These are phyloP conservation scores for Drosophila nannoptera DNA, from an alignment of 1,140 invertebrate species.

Conservation along the genomic window DNA sequence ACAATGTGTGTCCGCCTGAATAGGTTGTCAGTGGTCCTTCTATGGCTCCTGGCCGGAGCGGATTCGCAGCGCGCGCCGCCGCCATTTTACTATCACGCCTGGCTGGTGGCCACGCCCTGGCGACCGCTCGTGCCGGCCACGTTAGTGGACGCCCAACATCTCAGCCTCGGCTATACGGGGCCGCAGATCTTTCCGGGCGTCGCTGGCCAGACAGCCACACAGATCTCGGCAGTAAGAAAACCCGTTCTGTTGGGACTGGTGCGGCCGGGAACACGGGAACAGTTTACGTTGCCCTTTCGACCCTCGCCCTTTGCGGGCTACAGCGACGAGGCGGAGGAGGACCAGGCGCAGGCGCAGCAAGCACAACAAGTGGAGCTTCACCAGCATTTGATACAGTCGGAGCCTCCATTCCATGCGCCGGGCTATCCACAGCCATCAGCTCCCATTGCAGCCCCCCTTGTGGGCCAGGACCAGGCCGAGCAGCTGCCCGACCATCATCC, in stretches of 20 bases:
- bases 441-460: not conserved
- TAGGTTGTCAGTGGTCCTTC: not conserved
- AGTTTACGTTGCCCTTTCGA: constrained; percentile 35
- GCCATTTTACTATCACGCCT: constrained; percentile 17
- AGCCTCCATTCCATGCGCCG: constrained; percentile 32
- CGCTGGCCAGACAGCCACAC: not conserved
- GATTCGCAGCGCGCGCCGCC: not conserved
- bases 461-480: not conserved
- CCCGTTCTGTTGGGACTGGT: constrained; percentile 24
- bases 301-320: constrained; percentile 47
- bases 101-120: constrained; percentile 33
- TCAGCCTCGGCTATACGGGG: constrained; percentile 32
- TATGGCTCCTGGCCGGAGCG: constrained; percentile 4
- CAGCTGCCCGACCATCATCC: not conserved
- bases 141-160: not conserved
- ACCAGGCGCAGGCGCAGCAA: not conserved
- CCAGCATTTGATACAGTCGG: not conserved
- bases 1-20: constrained; percentile 10
- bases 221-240: not conserved
- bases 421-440: constrained; percentile 21
- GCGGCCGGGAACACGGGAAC: not conserved
- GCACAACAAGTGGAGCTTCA: not conserved
- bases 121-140: constrained; percentile 9
- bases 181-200: constrained; percentile 27
- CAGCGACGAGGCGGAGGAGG: constrained; percentile 10